Conservation (phyloP, 2,888 invertebrate species). For the Cybosia mesomella region DNA sequence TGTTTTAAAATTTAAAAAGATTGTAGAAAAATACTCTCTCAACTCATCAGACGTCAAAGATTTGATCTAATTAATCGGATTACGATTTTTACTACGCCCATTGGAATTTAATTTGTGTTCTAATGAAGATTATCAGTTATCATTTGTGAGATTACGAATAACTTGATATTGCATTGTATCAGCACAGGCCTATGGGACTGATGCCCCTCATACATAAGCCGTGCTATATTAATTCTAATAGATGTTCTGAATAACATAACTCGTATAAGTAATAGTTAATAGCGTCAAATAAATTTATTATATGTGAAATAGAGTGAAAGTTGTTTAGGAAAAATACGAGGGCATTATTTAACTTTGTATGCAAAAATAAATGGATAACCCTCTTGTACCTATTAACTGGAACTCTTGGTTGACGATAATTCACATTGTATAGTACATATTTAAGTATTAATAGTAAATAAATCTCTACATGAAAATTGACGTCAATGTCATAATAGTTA, state of each 20-base stretch:
- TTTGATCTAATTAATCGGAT: conserved; percentile 75
- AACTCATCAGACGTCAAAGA: conserved; percentile 77
- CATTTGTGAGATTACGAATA: conserved; percentile 77
- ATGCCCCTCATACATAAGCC: conserved; percentile 17
- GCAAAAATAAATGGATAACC: conserved; percentile 27
- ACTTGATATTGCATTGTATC: conserved; percentile 40
- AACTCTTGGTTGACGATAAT: conserved; percentile 49
- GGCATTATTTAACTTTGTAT: background rate
- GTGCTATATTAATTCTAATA: conserved; percentile 24
- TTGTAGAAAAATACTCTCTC: conserved; percentile 86
- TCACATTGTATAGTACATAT: conserved; percentile 39
- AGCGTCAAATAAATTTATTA: conserved; percentile 37
- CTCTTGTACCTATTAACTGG: conserved; percentile 59
- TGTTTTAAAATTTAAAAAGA: conserved; percentile 81
- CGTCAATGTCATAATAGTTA: conserved; percentile 59
- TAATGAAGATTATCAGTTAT: conserved; percentile 63
- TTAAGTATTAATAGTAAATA: conserved; percentile 58
- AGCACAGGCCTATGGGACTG: conserved; percentile 21
- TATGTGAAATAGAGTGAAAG: conserved; percentile 37
- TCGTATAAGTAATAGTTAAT: conserved; percentile 23
- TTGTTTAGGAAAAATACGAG: conserved; percentile 22
- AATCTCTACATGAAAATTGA: conserved; percentile 67
- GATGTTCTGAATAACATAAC: conserved; percentile 13
- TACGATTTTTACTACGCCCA: conserved; percentile 70
- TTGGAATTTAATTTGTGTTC: conserved; percentile 62